Evolutionary conservation across 1,140 invertebrate species (phyloP).

Genomic region (Bombyx mandarina): DNA sequence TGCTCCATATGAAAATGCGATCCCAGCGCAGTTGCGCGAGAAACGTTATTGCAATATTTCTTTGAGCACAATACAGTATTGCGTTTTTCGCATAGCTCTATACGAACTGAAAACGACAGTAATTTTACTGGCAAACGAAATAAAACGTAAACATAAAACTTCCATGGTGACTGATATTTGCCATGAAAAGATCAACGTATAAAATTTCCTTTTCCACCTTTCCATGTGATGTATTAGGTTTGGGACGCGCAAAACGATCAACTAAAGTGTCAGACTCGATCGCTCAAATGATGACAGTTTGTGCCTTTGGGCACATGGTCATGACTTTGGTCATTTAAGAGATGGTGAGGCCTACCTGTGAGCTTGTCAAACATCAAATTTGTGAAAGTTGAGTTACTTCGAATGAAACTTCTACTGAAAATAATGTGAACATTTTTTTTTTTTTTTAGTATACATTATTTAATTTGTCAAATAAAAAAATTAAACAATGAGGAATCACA

Average conservation of each 20-base stretch:
- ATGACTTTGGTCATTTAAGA: no score
- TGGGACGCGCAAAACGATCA: no score
- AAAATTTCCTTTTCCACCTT: neutral
- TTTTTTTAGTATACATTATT: no score
- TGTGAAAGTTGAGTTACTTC: neutral
- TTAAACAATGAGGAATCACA: no score
- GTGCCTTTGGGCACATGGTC: no score
- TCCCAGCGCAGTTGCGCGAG: conserved; percentile 23
- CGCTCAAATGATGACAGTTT: neutral
- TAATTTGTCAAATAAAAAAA: no score
- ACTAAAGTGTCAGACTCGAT: neutral
- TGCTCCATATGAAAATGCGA: conserved; percentile 25
- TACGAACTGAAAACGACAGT: conserved; percentile 1
- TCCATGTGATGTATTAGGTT: no score
- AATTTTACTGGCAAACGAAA: conserved; percentile 11
- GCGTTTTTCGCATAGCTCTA: conserved; percentile 12
- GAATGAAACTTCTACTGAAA: neutral
- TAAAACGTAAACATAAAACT: neutral
- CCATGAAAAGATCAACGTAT: neutral
- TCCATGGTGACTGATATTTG: neutral
- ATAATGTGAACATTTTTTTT: neutral
- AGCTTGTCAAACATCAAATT: no score
- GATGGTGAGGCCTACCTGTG: no score
- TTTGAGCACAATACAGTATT: conserved; percentile 29
- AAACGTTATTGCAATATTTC: conserved; percentile 26